Evolutionary conservation across 2,888 invertebrate genomes (phyloP), one percentile per base, ranked within the genome.

Genomic region (Congeria kusceri): DNA sequence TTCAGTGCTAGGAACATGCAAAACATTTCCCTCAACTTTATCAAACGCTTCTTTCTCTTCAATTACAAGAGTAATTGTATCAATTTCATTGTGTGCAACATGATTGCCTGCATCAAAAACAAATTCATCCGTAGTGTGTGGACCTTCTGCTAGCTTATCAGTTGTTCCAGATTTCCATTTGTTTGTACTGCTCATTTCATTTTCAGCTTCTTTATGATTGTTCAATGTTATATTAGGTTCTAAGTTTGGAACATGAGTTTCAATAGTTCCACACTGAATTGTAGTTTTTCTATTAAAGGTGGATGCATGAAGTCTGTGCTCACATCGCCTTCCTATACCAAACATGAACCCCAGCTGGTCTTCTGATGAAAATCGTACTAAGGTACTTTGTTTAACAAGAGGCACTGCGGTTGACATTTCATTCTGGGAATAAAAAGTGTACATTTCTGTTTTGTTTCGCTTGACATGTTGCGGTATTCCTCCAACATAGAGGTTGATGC

Each of bases 381-480:
- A n/a, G n/a, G n/a, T n/a, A 11, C 1, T 39, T 39, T 39, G 13
- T 39, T 1, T 13, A 39, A 39, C 9, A 39, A 39, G 9, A 39
- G 39, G 39, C 9, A 5, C 39, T 39, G 9, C 13, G 13, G 39
- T 39, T 29, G 47, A 46, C 18, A 15, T 29, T 49, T 64, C 64
- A 47, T 39, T 67, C 49, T 39, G 32, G 23, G 79, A 28, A 25
- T 39, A 69, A 13, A 79, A 29, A 49, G 68, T n/a, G 32, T 65
- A 53, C 9, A 49, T 39, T 32, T 75, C 53, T 27, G n/a, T 15
- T 20, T 29, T 32, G 46, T 68, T 57, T 28, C 63, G 53, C 28
- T 64, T 77, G 23, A 79, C 15, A 20, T 73, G 46, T n/a, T 57
- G 53, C 20, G 83, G 83, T 27, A 83, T 67, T 20, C 70, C 74